Percentiles rank a stretch among this genome's conserved stretches.
These are phyloP conservation scores for Esox masquinongy DNA, from an alignment of 2,797 vertebrate genomes.

Conservation along the genomic window DNA sequence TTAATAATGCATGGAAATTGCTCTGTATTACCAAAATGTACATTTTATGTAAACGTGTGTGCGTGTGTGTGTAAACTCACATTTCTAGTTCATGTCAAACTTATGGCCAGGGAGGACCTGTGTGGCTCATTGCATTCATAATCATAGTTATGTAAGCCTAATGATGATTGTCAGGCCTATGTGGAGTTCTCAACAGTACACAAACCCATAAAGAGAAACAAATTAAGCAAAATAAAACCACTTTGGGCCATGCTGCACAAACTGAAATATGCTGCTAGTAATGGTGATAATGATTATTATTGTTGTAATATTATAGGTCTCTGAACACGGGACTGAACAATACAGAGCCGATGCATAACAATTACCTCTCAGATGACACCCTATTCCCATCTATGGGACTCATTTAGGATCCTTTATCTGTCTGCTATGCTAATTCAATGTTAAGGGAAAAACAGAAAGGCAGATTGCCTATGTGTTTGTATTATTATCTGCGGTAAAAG, in stretches of 20 bases:
- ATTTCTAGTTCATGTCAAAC: slow-evolving; percentile 7
- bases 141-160: slow-evolving; percentile 4
- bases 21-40: too few relatives aligned
- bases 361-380: background rate
- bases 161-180: slow-evolving; percentile 8
- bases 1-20: too few relatives aligned
- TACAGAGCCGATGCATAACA: background rate
- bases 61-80: background rate
- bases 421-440: background rate
- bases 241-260: slow-evolving; percentile 10
- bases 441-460: background rate
- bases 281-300: slow-evolving; percentile 12
- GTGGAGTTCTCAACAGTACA: background rate
- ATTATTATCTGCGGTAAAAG: too few relatives aligned
- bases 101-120: background rate
- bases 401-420: too few relatives aligned
- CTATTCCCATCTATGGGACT: background rate
- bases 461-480: background rate
- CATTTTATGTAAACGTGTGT: background rate
- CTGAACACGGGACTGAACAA: background rate
- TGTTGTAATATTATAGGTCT: background rate
- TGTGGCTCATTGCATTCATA: slow-evolving; percentile 4
- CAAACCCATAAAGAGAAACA: slow-evolving; percentile 18
- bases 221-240: slow-evolving; percentile 12
- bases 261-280: background rate